Evolutionary conservation across 2,888 invertebrate genomes (phyloP), one percentile per base, ranked within the genome.

Genomic region (Apocheima hispidaria): DNA sequence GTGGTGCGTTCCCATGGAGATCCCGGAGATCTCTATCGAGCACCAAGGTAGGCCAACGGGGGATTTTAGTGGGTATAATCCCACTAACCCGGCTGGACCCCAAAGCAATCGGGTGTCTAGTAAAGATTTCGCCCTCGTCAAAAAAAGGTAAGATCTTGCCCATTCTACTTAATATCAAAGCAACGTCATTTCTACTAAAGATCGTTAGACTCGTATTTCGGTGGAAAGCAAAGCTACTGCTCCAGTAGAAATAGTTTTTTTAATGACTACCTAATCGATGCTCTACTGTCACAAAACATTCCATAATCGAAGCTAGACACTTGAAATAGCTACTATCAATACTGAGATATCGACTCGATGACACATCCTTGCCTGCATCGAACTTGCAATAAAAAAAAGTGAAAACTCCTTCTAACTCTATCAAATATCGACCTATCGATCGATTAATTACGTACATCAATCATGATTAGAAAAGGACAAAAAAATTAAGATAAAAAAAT

Each of bases 401-500:
- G 10, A 18, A 41, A 41, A 46, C 2, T 18, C 40, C 7, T 40
- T 35, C 30, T 41, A 52, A 44, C 50, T 43, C 60, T 44, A 53
- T 50, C 57, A 44, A 52, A 69, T 60, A 70, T 73, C 72, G 65
- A 46, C 28, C 55, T n/a, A 68, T 60, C 65, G 41, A 83, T 84
- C 81, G 83, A 85, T 82, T 88, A 91, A 91, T 88, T 86, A 83
- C 68, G 30, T 53, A 62, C 79, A 90, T 92, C 88, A 81, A 90
- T 91, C 87, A 87, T 83, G 91, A 92, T 90, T 83, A 82, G 33
- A 12, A 14, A n/a, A 69, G 77, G 82, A 83, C 83, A 84, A 80
- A 82, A 82, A 79, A 75, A 75, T 71, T 65, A 81, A 92, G 93
- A 93, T 93, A 93, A 93, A 93, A 93, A 90, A 78, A 64, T 59